Evolutionary conservation across 2,113 vertebrate genomes (phyloP).

Genomic region (Capricornis sumatraensis): DNA sequence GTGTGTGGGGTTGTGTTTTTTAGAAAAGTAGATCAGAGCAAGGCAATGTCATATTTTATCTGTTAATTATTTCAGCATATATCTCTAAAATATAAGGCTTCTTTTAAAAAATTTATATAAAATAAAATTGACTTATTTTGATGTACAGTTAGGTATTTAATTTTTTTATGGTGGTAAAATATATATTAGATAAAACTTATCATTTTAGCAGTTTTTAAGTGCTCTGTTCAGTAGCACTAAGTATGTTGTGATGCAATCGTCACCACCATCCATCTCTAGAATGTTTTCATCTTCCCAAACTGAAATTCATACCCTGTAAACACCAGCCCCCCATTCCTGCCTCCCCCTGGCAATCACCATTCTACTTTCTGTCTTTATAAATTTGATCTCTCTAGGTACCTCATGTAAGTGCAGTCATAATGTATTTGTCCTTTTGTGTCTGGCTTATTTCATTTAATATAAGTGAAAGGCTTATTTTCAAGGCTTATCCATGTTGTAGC

Average conservation of each 20-base stretch:
- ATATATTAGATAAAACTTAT: neutral
- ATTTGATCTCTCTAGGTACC: neutral
- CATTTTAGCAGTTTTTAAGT: neutral
- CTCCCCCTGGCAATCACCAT: neutral
- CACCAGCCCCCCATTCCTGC: neutral
- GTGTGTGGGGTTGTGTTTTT: neutral
- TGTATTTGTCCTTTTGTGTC: neutral
- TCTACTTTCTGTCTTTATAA: neutral
- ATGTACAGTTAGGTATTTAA: neutral
- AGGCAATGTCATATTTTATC: neutral
- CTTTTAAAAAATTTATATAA: neutral
- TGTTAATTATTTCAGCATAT: neutral
- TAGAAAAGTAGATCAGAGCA: neutral
- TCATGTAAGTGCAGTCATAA: neutral
- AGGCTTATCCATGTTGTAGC: neutral
- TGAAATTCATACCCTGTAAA: neutral
- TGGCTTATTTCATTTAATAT: conserved; percentile 11
- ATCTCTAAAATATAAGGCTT: neutral
- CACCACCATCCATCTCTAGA: neutral
- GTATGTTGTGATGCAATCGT: neutral
- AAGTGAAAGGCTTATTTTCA: neutral
- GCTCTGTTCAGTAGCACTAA: neutral
- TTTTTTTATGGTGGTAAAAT: neutral
- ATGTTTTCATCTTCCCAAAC: neutral
- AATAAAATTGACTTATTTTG: conserved; percentile 3